Base-by-base conservation (phyloP, 2,888 invertebrate genomes). In the Dendrolimus houi region DNA sequence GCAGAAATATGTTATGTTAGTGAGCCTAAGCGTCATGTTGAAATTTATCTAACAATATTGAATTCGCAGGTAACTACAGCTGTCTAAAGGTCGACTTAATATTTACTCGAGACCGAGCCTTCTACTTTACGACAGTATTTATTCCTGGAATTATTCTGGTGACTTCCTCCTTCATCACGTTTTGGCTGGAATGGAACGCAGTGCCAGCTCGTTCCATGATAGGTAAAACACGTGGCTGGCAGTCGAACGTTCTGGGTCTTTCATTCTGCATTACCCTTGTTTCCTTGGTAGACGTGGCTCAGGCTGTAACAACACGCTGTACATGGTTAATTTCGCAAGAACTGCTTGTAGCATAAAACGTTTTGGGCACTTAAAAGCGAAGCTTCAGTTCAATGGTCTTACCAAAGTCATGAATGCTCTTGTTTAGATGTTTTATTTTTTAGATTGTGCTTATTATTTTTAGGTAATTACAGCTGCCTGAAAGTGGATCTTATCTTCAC, bases 391-490 rank as follows among this genome's bases (percentile, higher is more conserved):
- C 59, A 58, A 65, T 57, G 59, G 59, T 63, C 61, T 62, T 68
- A 66, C 70, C 64, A 68, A 68, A 59, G 75, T 64, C 72, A 71
- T 62, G 54, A 65, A 63, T 63, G 64, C 72, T 70, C 60, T 66
- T 67, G 68, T 66, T 74, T 72, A 69, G 66, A 67, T 70, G 61
- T 71, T 71, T 81, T 78, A 75, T 83, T 81, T 81, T 77, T 87
- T 83, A 82, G 81, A 72, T 62, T 78, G 63, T 87, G 88, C 87
- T 88, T 89, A 71, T 77, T 72, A 75, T 87, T 90, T 87, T 81
- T 93, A 97, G 97, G 97, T 91, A 97, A 97, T 94, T 97, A 97
- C 94, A 97, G 97, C 94, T 98, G 98, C 92, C 94, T 98, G 79
- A 95, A 94, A 92, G 97, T 98, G 91, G 96, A 97, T 90, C 93